Conservation (phyloP, 2,113 vertebrate genomes). For the Cheilinus undulatus region DNA sequence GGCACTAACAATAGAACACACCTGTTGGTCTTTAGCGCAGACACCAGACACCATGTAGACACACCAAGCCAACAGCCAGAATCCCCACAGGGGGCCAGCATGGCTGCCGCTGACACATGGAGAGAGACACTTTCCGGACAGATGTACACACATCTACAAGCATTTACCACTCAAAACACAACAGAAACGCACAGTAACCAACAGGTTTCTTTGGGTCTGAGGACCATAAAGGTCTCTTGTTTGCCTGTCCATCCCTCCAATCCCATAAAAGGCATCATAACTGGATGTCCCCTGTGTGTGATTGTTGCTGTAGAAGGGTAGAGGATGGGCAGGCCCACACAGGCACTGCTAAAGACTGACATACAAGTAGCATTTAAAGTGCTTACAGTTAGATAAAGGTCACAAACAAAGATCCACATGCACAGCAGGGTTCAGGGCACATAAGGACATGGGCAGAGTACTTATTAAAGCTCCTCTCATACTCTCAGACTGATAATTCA, state of each 20-base stretch:
- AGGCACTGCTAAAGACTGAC: conserved; percentile 12
- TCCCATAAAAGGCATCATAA: conserved; percentile 58
- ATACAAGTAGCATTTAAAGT: conserved; percentile 1
- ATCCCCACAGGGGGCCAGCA: conserved; percentile 46
- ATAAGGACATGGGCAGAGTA: conserved; percentile 1
- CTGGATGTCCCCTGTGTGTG: conserved; percentile 19
- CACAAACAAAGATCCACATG: conserved; percentile 20
- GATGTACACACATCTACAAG: conserved; percentile 49
- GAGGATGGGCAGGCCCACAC: conserved; percentile 9
- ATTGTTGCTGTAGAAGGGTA: neutral
- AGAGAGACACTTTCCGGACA: conserved; percentile 62
- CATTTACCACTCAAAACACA: neutral
- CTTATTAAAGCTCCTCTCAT: neutral
- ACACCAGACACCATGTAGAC: conserved; percentile 73
- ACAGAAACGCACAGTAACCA: conserved; percentile 18
- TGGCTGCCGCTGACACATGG: conserved; percentile 54
- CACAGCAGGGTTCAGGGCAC: conserved; percentile 5
- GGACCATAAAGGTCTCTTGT: conserved; percentile 27
- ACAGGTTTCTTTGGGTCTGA: conserved; percentile 6
- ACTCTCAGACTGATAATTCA: conserved; percentile 30
- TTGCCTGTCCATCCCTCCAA: conserved; percentile 28
- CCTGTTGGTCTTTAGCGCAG: conserved; percentile 79
- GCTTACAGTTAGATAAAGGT: conserved; percentile 5
- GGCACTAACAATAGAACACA: conserved; percentile 78
- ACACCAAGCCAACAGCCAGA: conserved; percentile 53